A percentile compares a stretch with the other conserved stretches of the same genome.
Evolutionary conservation across 1,140 invertebrate genomes (phyloP).

Genomic region (Pygmarrhopalites habei): DNA sequence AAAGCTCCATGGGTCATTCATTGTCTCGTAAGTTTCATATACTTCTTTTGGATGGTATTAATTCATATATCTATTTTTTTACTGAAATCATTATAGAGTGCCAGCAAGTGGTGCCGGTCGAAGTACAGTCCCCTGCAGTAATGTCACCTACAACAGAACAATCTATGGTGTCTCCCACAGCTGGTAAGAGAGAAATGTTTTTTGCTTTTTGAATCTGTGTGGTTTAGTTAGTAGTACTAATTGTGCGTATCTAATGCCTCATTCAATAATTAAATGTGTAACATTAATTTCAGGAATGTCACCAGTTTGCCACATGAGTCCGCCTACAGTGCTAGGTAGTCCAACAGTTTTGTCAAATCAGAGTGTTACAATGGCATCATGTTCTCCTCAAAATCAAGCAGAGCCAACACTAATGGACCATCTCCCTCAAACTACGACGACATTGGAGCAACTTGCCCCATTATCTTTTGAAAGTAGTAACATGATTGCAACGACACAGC

Average conservation of each 20-base stretch:
- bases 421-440: not conserved
- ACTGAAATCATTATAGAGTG: not conserved
- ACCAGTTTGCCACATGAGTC: not conserved
- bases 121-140: not conserved
- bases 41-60: not conserved
- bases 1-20: not conserved
- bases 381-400: too few species aligned
- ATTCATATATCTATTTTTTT: not conserved
- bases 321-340: not conserved
- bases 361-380: not conserved
- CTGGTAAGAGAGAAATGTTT: too few species aligned
- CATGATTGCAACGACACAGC: constrained; percentile 4
- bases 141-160: constrained; percentile 5
- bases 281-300: not conserved
- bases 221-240: too few species aligned
- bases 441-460: not conserved
- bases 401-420: not conserved
- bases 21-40: constrained; percentile 4
- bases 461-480: constrained; percentile 15
- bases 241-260: too few species aligned
- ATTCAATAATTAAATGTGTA: too few species aligned
- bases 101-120: constrained; percentile 13
- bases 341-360: not conserved
- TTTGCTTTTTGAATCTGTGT: too few species aligned
- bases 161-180: too few species aligned